Base-by-base conservation (phyloP, 2,888 invertebrate species). In the Apomyelois bistriatella region DNA sequence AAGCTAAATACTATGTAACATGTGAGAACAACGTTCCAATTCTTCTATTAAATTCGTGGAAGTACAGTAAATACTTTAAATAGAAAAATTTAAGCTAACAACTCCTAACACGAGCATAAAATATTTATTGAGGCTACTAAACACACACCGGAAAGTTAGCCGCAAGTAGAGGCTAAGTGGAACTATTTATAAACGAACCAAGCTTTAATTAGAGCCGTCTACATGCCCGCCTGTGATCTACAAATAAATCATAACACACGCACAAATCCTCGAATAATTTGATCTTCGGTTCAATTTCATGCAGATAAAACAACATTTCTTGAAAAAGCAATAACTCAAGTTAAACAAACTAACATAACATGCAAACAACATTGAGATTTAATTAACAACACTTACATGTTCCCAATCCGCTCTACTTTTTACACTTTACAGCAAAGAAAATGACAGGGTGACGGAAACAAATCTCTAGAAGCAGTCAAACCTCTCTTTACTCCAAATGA, bases 401-500 rank as follows among this genome's bases (percentile, higher is more conserved):
- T 72, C 72, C 78, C 61, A 76, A 71, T 79, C 78, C 74, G 76
- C 79, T 80, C 77, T 76, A 79, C 65, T 38, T 38, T 15, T 15
- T 15, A 15, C 37, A 38, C 37, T 68, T 76, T 62, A 72, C 70
- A 74, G 68, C 76, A 78, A 78, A 79, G 80, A 79, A 82, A 82
- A 85, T 71, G 72, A 76, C 79, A 77, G 82, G 83, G 86, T 80
- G 73, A 76, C 78, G 77, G 82, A 83, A 87, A 81, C 82, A 82
- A 82, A 85, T 82, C 76, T 76, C 70, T 71, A 72, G 68, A 66
- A 68, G 74, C 76, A 69, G 72, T 66, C 71, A 68, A 70, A 66
- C 76, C 79, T 82, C 79, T 80, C 85, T 85, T 85, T 87, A 84
- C 81, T 86, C 84, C 86, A 58, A 71, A 62, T 65, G 82, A 86